Evolutionary conservation across 1,140 invertebrate species (phyloP).

Genomic region (Drosophila lacertosa): DNA sequence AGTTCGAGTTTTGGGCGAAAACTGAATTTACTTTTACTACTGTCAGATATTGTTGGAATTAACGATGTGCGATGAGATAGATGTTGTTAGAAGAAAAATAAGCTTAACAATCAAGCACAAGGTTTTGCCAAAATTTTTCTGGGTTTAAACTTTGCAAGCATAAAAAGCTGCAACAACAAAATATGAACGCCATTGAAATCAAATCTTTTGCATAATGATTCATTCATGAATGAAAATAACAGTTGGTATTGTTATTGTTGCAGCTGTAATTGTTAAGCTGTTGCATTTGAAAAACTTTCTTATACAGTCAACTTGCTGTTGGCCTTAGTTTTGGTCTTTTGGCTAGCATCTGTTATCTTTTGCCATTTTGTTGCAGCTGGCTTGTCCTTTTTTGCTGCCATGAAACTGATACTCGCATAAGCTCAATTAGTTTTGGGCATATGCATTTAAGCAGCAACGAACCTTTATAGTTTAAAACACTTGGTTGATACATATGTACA

Average conservation of each 20-base stretch:
- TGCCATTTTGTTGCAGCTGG: neutral
- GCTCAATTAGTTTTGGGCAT: no score
- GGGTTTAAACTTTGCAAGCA: conserved; percentile 23
- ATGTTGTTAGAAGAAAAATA: no score
- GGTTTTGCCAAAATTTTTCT: no score
- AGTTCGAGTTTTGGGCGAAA: no score
- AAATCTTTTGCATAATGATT: conserved; percentile 30
- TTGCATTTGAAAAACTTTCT: neutral
- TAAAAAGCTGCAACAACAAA: neutral
- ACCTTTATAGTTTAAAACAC: no score
- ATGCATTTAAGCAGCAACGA: no score
- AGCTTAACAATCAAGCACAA: no score
- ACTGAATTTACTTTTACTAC: no score
- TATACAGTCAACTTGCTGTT: neutral
- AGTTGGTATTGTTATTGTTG: conserved; percentile 13
- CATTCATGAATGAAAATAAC: conserved; percentile 26
- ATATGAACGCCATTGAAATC: conserved; percentile 7
- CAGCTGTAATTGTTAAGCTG: conserved; percentile 10
- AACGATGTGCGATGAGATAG: no score
- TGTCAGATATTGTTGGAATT: no score
- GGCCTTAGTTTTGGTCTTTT: neutral
- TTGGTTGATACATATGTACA: no score
- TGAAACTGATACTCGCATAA: no score
- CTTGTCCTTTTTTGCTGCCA: neutral
- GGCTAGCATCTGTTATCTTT: neutral